Percentiles rank a stretch among this genome's conserved stretches.
These are phyloP conservation scores for Callitettix versicolor DNA, from an alignment of 1,140 invertebrate species.

Conservation along the genomic window DNA sequence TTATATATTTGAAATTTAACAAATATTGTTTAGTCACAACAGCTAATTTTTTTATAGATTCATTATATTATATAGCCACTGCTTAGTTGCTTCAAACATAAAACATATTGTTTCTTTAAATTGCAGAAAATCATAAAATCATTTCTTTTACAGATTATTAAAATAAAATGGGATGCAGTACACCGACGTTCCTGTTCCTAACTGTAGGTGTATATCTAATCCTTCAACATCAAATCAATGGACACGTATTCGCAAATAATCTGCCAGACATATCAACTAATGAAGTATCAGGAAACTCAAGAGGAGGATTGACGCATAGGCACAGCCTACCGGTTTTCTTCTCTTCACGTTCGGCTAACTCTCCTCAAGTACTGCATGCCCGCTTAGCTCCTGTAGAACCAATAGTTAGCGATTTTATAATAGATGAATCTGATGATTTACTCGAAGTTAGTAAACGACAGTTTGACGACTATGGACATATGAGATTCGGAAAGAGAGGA, in stretches of 20 bases:
- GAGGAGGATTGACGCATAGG: not conserved
- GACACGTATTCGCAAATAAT: not conserved
- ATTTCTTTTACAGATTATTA: no score
- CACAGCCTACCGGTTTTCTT: not conserved
- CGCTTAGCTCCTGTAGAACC: conserved; percentile 2
- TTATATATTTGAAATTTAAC: no score
- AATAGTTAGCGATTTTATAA: conserved; percentile 1
- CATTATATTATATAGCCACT: no score
- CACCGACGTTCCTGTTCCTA: not conserved
- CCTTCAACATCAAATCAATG: not conserved
- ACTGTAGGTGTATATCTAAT: conserved; percentile 5
- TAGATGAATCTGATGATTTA: conserved; percentile 8
- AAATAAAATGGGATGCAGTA: conserved; percentile 2
- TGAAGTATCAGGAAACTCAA: not conserved
- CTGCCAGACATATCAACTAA: not conserved
- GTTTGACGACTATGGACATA: conserved; percentile 52
- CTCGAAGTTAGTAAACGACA: conserved; percentile 23
- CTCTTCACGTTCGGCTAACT: not conserved
- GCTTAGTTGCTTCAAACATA: no score
- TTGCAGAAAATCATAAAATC: no score
- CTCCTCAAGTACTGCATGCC: not conserved
- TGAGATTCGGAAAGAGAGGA: conserved; percentile 44
- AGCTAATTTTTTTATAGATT: no score
- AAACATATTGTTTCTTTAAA: no score
- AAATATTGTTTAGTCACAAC: no score